phyloP scores from a whole-genome alignment of 2,888 invertebrate species.

The Phengaris arion region DNA sequence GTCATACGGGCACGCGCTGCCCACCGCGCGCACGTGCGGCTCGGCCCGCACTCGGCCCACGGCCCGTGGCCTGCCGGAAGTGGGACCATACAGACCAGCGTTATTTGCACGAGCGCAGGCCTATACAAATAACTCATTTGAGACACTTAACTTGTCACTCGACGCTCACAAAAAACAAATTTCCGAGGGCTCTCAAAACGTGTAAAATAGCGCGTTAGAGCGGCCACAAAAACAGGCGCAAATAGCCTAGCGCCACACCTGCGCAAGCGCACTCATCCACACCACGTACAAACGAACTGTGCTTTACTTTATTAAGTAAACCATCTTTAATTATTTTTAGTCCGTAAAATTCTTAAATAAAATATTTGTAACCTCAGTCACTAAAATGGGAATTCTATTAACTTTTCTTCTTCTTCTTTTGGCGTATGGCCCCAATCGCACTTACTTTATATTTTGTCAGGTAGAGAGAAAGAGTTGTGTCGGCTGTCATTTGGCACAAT shows the following conservation, averaged over 20 bases:
- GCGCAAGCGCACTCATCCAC: conserved; percentile 34
- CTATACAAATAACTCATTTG: conserved; percentile 72
- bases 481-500: too few relatives aligned
- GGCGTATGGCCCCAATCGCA: too few relatives aligned
- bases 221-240: conserved; percentile 34
- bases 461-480: too few relatives aligned
- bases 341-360: background rate
- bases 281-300: background rate
- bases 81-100: conserved; percentile 47
- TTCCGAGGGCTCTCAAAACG: conserved; percentile 58
- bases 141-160: conserved; percentile 69
- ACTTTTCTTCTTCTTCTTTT: too few relatives aligned
- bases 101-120: conserved; percentile 42
- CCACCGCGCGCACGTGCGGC: conserved; percentile 30
- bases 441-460: too few relatives aligned
- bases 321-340: background rate
- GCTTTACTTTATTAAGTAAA: background rate
- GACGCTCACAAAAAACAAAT: conserved; percentile 60
- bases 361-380: too few relatives aligned
- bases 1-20: conserved; percentile 16
- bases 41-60: conserved; percentile 32
- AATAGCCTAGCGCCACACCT: conserved; percentile 47
- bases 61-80: conserved; percentile 46
- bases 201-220: conserved; percentile 63
- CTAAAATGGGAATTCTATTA: too few relatives aligned